Evolutionary conservation across 2,113 vertebrate species (phyloP).

Genomic region (Dipodomys ordii): DNA sequence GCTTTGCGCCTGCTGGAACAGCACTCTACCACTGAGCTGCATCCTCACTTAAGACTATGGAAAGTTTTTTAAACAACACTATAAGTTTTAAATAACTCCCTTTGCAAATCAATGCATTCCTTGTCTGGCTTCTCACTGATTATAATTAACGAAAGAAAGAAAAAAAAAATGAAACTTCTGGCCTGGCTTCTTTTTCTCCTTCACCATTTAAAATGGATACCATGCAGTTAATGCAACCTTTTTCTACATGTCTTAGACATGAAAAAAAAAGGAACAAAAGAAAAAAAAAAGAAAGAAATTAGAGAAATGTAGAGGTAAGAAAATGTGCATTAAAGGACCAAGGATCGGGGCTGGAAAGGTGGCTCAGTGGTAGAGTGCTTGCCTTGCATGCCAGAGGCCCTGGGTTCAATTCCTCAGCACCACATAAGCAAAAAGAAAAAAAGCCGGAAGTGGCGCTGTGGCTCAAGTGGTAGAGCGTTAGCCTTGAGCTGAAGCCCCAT

Average conservation of each 20-base stretch:
- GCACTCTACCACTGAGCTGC: no score
- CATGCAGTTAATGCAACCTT: not conserved
- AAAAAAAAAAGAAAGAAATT: conserved; percentile 21
- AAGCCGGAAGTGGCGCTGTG: no score
- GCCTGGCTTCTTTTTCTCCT: not conserved
- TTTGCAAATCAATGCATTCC: conserved; percentile 23
- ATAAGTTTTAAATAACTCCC: not conserved
- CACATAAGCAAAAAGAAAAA: no score
- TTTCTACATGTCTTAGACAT: not conserved
- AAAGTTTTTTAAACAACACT: not conserved
- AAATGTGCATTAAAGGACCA: not conserved
- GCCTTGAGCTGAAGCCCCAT: no score
- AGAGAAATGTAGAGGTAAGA: not conserved
- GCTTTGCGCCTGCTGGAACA: no score
- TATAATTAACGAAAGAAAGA: not conserved
- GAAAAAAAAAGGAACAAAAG: conserved; percentile 24
- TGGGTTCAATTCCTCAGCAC: no score
- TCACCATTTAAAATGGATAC: not conserved
- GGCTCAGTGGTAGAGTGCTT: no score
- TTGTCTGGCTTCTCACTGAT: conserved; percentile 5
- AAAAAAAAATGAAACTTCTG: not conserved
- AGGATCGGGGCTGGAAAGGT: no score
- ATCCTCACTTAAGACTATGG: no score
- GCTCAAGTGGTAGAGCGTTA: no score
- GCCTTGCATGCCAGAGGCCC: no score